phyloP scores from a whole-genome alignment of 1,140 invertebrate genomes.

The Telenomus remus region DNA sequence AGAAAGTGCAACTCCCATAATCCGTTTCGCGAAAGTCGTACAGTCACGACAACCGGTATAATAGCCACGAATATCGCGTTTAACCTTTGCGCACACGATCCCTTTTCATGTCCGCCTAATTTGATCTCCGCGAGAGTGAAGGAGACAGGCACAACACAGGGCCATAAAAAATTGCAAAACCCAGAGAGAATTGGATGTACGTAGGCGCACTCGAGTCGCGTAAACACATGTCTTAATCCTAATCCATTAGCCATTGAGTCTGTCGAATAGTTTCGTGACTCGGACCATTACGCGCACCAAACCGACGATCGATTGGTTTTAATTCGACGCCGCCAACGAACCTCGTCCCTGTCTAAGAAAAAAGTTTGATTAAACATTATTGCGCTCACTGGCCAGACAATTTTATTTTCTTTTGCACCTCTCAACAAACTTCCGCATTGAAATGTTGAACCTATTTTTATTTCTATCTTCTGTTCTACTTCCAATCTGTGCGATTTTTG shows the following conservation, averaged over 20 bases:
- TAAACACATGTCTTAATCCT: constrained; percentile 57
- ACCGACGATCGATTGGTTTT: constrained; percentile 47
- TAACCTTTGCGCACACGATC: constrained; percentile 39
- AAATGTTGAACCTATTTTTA: constrained; percentile 18
- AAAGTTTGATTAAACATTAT: constrained; percentile 44
- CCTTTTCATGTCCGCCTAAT: constrained; percentile 25
- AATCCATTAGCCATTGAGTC: constrained; percentile 57
- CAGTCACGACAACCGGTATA: constrained; percentile 48
- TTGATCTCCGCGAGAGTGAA: constrained; percentile 28
- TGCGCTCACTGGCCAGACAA: not conserved
- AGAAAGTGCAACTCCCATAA: constrained; percentile 47
- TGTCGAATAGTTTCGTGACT: constrained; percentile 55
- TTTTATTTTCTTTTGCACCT: constrained; percentile 8
- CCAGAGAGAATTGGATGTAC: not conserved
- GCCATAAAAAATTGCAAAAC: not conserved
- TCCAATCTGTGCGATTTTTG: too few species aligned
- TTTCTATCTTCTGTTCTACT: too few species aligned
- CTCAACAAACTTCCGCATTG: constrained; percentile 10
- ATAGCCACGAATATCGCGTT: constrained; percentile 45
- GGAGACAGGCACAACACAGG: not conserved
- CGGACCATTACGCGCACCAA: constrained; percentile 44
- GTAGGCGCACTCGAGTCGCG: constrained; percentile 38
- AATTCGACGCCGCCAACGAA: constrained; percentile 30
- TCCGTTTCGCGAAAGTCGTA: constrained; percentile 42
- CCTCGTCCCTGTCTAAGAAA: constrained; percentile 9